Evolutionary conservation across 1,140 invertebrate species (phyloP).

Genomic region (Hylaeus anthracinus): DNA sequence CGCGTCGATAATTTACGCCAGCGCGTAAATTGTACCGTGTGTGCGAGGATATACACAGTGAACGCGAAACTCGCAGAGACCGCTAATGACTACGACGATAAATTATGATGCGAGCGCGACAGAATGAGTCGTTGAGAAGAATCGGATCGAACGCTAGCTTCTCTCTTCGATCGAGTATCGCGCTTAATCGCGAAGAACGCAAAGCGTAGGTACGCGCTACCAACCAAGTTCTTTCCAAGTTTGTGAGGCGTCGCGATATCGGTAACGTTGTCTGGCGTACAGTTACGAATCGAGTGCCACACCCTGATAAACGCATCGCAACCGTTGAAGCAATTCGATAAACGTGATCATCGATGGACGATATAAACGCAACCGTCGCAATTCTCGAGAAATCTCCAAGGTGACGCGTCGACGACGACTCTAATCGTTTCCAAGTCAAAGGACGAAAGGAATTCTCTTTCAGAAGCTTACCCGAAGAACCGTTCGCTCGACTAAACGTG

Average conservation of each 20-base stretch:
- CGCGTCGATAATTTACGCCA: neutral
- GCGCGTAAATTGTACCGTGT: neutral
- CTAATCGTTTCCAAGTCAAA: too few species aligned
- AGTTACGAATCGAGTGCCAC: neutral
- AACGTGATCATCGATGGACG: neutral
- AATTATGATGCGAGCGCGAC: neutral
- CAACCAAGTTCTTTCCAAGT: too few species aligned
- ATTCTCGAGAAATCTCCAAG: neutral
- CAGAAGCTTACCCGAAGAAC: too few species aligned
- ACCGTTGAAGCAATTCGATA: neutral
- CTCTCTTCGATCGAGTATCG: neutral
- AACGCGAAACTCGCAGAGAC: neutral
- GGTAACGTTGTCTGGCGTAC: neutral
- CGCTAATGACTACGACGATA: neutral
- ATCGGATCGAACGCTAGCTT: neutral
- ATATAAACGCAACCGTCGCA: neutral
- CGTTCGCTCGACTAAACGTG: too few species aligned
- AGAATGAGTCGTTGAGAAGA: neutral
- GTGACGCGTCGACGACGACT: neutral
- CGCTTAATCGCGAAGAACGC: neutral
- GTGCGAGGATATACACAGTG: neutral
- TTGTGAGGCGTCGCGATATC: neutral
- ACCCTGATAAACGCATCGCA: constrained; percentile 5
- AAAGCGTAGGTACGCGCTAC: too few species aligned
- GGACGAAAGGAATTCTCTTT: too few species aligned